Base-by-base conservation (phyloP, 2,797 vertebrate genomes). In the Sebastes matsubarae region DNA sequence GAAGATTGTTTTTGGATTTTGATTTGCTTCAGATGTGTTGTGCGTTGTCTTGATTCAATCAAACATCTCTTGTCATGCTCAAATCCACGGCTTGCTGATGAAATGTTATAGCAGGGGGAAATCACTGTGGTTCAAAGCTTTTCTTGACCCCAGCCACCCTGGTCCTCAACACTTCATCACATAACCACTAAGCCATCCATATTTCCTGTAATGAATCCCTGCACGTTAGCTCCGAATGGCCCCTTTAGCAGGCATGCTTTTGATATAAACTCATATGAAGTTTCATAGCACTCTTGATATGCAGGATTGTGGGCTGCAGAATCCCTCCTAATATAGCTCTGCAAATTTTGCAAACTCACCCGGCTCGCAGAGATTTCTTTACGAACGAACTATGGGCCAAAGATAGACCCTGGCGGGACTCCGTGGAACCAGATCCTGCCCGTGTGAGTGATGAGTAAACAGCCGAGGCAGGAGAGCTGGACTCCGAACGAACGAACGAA, bases 401-500 rank as follows among this genome's bases (percentile, higher is more conserved):
- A 86, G 50, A 80, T 65, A 81, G 76, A 80, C 8, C 77, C 81
- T 81, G 69, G 77, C 3, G 75, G 83, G 60, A 85, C 77, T 81
- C 70, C 59, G 20, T 61, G 80, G 66, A 78, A 65, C 67, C 65
- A 68, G 70, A 73, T 58, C 66, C 27, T 10, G 54, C 38, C 27
- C 29, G 32, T n/a, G 1, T 59, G 68, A 75, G 36, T 58, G 65
- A 74, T 63, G 75, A 72, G 69, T 79, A 59, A 80, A 77, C 64
- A 50, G 52, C 60, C 54, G 12, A 52, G 34, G n/a, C 22, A 32
- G n/a, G 27, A 70, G 50, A 30, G 11, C 12, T 9, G 25, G 27
- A 59, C 59, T 77, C 5, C 16, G 7, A 46, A 42, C 1, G 14
- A 50, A 68, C 16, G 42, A 46, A 50, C 7, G 18, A 67, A 60